phyloP scores from a whole-genome alignment of 2,888 invertebrate genomes.

The Campoplex capitator region DNA sequence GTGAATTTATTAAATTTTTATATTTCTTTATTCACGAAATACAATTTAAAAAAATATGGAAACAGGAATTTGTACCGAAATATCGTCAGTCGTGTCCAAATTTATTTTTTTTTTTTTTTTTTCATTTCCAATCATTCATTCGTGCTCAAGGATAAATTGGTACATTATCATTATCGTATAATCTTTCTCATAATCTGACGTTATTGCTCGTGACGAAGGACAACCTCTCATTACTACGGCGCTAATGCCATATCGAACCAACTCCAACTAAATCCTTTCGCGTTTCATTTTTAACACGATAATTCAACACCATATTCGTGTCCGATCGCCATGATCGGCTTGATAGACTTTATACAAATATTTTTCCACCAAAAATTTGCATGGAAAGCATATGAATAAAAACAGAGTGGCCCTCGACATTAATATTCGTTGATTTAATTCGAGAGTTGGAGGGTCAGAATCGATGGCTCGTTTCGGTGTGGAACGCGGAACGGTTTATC shows the following conservation, averaged over 20 bases:
- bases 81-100: neutral
- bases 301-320: neutral
- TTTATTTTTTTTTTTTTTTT: neutral
- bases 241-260: slow-evolving; percentile 1
- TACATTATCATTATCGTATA: neutral
- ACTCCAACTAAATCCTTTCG: slow-evolving; percentile 46
- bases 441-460: slow-evolving; percentile 19
- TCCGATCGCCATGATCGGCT: neutral
- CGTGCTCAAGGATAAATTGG: neutral
- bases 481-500: neutral
- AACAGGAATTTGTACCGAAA: neutral
- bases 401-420: neutral
- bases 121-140: neutral
- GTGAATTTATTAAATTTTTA: neutral
- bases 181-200: slow-evolving; percentile 29
- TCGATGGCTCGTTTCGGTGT: neutral
- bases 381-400: neutral
- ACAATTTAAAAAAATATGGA: neutral
- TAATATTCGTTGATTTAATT: neutral
- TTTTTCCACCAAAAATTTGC: neutral
- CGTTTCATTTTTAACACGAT: slow-evolving; percentile 11
- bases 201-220: slow-evolving; percentile 53
- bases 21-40: neutral
- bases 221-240: slow-evolving; percentile 48
- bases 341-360: neutral